Evolutionary conservation across 2,113 vertebrate genomes (phyloP), one percentile per base, ranked within the genome.

Genomic region (Festucalex cinctus): DNA sequence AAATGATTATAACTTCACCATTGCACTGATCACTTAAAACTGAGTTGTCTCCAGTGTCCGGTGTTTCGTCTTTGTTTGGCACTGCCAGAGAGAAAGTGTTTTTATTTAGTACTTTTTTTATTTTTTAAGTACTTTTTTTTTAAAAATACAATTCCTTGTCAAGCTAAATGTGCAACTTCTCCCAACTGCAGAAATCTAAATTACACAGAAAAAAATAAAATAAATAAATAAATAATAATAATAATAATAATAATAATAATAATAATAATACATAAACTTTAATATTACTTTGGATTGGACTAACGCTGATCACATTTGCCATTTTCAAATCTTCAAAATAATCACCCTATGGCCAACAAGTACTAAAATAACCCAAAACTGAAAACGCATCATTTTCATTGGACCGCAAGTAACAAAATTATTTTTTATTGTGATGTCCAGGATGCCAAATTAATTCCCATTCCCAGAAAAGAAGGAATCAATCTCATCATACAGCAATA

Each of bases 1-100:
- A 41, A 62, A 62, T 62, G 6, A 8, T 20, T 39, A 10, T 17
- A 22, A 48, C 24, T 19, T 2, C 78, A 92, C 91, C 91, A 46
- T 83, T 78, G 75, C 91, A 92, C 1, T 54, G 43, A 9, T 89
- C 80, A 9, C 1, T 73, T 14, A 68, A 20, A 0, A 41, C 53
- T 4, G 69, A 62, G 53, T 56, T 69, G 13, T 67, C 71, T 65
- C 60, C 62, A 24, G 43, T 71, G 24, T 36, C 37, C 0, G 0
- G 56, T 22, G 24, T 61, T 10, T 32, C 59, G 35, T 70, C 73
- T 51, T 60, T 65, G 28, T 68, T 76, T 44, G 53, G 65, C 24
- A 70, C 81, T 85, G n/a, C 1, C 36, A 65, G 24, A 64, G 37
- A 74, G 17, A 49, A 57, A 57, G 54, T 14, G 14, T 28, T 26